Percentiles rank a stretch among this genome's conserved stretches.
Evolutionary conservation across 2,888 invertebrate species (phyloP).

Genomic region (Arrhopalites spinosus): DNA sequence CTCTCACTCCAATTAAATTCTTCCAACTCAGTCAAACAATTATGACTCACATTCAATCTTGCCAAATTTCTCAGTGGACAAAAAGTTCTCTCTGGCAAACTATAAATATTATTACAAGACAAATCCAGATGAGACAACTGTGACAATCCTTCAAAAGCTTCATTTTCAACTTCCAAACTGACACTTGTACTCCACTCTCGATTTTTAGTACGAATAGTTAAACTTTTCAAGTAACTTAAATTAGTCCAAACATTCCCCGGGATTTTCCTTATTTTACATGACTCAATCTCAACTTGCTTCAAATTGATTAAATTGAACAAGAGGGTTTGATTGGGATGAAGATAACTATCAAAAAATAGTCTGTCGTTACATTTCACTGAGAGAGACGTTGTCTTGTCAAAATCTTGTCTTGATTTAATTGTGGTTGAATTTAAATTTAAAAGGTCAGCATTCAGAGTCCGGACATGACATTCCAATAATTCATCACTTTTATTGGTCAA

Average conservation of each 20-base stretch:
- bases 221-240: slow-evolving; percentile 77
- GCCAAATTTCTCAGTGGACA: slow-evolving; percentile 80
- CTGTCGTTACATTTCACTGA: slow-evolving; percentile 80
- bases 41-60: slow-evolving; percentile 81
- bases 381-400: too few relatives aligned
- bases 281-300: slow-evolving; percentile 57
- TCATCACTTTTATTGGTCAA: not conserved
- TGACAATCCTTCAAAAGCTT: slow-evolving; percentile 71
- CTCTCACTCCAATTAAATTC: slow-evolving; percentile 60
- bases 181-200: slow-evolving; percentile 78
- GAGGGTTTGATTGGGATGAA: slow-evolving; percentile 66
- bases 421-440: too few relatives aligned
- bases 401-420: not conserved
- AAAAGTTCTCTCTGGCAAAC: slow-evolving; percentile 81
- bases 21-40: slow-evolving; percentile 75
- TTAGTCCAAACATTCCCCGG: slow-evolving; percentile 78
- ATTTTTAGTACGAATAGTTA: slow-evolving; percentile 82
- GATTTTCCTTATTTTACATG: slow-evolving; percentile 58
- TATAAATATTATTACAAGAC: slow-evolving; percentile 87
- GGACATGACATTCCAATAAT: slow-evolving; percentile 25
- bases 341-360: slow-evolving; percentile 76
- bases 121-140: slow-evolving; percentile 82
- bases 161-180: slow-evolving; percentile 76
- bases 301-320: slow-evolving; percentile 58
- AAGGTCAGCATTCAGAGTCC: slow-evolving; percentile 21